Evolutionary conservation across 2,113 vertebrate genomes (phyloP).

Genomic region (Pteronura brasiliensis): DNA sequence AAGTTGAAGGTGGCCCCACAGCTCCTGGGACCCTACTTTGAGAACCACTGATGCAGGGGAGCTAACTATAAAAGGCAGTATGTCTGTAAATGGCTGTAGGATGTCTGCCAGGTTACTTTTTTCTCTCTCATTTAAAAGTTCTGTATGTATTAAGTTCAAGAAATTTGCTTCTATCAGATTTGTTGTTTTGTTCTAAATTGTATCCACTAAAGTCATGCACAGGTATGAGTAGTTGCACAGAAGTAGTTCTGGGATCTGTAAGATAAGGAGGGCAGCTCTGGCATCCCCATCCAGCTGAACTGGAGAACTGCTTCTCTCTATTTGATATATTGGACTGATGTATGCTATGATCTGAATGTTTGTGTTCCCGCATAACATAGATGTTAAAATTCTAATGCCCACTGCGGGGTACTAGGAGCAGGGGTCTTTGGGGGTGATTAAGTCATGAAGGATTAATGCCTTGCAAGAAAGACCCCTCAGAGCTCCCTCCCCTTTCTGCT

Average conservation of each 20-base stretch:
- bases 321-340: not conserved
- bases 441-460: not conserved
- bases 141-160: not conserved
- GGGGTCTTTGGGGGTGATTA: not conserved
- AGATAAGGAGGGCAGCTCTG: not conserved
- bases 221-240: not conserved
- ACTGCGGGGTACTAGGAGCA: not conserved
- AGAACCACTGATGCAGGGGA: too few species aligned
- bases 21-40: not conserved
- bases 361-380: accelerated
- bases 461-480: not conserved
- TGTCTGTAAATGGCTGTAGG: not conserved
- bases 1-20: not conserved
- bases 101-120: not conserved
- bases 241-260: not conserved
- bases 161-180: not conserved
- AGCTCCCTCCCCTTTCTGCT: not conserved
- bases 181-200: not conserved
- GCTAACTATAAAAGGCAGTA: accelerated
- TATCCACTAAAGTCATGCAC: too few species aligned
- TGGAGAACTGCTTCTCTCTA: not conserved
- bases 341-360: not conserved
- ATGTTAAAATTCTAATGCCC: not conserved
- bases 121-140: not conserved
- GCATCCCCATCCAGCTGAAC: too few species aligned